Base-by-base conservation (phyloP, 2,888 invertebrate genomes). In the Actias luna region DNA sequence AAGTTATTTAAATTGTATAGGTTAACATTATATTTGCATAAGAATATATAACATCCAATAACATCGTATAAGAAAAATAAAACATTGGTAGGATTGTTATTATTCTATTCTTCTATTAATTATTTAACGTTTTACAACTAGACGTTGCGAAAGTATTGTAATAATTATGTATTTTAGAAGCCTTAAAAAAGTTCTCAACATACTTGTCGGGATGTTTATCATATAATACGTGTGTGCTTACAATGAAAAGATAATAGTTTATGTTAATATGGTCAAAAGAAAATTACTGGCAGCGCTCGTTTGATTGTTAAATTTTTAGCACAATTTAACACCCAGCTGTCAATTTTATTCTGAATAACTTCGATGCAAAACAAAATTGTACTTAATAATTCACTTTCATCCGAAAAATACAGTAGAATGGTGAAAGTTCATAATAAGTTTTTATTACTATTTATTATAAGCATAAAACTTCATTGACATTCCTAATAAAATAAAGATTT, bases 371-470 rank as follows among this genome's bases (percentile, higher is more conserved):
- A 55, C n/a, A 29, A n/a, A 16, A 29, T 55, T 27, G 16, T 55
- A 55, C 29, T 55, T 16, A 55, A n/a, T 55, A 55, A 55, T 55
- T 55, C 55, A 55, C 55, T 55, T 55, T 55, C 55, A n/a, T 55
- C 55, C 16, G 29, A 55, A 27, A 55, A 55, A 29, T n/a, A 18
- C 18, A 46, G 22, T 18, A 18, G 55, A 29, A 55, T 55, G 27
- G 27, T 29, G 55, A 55, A 55, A 55, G 55, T 29, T 29, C 8
- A 55, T 29, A 27, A 29, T 29, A 29, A n/a, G 14, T 29, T 27
- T 55, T 27, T 55, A 55, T 55, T 27, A 29, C 16, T 55, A 55
- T 55, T 55, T 55, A 55, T 29, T 29, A 29, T 27, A 29, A 29
- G 7, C 29, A 55, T 55, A 55, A 55, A 55, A 29, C 29, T 7